These are phyloP conservation scores for Sturmia bella DNA, from an alignment of 2,888 invertebrate species.

Conservation along the genomic window DNA sequence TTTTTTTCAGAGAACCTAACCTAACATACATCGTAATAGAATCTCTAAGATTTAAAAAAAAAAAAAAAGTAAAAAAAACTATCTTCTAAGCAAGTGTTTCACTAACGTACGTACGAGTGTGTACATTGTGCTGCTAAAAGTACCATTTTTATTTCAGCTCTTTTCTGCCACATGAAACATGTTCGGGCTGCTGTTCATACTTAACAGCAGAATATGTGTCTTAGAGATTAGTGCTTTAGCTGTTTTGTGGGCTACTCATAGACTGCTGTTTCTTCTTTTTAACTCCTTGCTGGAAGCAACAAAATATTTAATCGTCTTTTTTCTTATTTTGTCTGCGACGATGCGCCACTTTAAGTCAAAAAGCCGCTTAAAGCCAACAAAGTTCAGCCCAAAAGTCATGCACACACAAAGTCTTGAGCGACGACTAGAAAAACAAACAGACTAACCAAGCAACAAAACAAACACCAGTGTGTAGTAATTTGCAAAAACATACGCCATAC, in stretches of 20 bases:
- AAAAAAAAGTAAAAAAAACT: too few relatives aligned
- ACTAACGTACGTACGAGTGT: background rate
- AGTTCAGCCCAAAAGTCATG: slow-evolving; percentile 63
- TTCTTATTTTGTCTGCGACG: slow-evolving; percentile 31
- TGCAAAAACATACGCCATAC: slow-evolving; percentile 62
- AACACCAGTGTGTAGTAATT: slow-evolving; percentile 62
- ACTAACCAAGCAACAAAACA: slow-evolving; percentile 13
- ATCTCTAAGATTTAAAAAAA: too few relatives aligned
- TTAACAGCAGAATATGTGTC: background rate
- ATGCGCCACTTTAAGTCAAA: slow-evolving; percentile 68
- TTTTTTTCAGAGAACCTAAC: too few relatives aligned
- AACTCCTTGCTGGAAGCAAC: slow-evolving; percentile 38
- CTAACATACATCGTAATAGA: too few relatives aligned
- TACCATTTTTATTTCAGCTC: slow-evolving; percentile 1
- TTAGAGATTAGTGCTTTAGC: background rate
- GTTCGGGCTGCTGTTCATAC: background rate
- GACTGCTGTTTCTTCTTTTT: slow-evolving; percentile 6
- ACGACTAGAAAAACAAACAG: slow-evolving; percentile 18
- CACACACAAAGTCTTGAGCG: slow-evolving; percentile 32
- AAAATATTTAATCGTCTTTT: slow-evolving; percentile 48
- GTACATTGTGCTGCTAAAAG: background rate
- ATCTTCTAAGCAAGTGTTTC: too few relatives aligned
- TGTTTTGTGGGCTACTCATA: slow-evolving; percentile 24
- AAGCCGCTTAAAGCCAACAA: slow-evolving; percentile 66
- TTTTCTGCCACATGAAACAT: too few relatives aligned